Base-by-base conservation (phyloP, 1,140 invertebrate species). In the Dreissena polymorpha region DNA sequence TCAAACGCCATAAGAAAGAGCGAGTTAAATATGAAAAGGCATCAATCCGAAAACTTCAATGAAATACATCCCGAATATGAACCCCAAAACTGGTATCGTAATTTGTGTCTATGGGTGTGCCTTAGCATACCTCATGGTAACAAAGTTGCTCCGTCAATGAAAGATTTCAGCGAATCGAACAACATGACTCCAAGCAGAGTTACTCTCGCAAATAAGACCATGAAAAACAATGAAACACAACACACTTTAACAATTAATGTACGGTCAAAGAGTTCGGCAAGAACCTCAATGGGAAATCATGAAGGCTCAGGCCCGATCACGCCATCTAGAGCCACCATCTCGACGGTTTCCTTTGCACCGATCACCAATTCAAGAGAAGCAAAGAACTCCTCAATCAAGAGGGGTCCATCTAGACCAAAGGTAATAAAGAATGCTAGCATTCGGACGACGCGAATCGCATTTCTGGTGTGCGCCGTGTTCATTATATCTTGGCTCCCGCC, bases 401-500 rank as follows among this genome's bases (percentile, higher is more conserved):
- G 21, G 16, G 2, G 29, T 55, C 13, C 8, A 0, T 21, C 16
- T 6, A 63, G 49, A 49, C 14, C 29, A 13, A 55, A 10, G 0
- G 29, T 27, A 27, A 18, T 29, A 63, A 75, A 16, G n/a, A 10
- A 39, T 18, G 7, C 16, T 0, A 75, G 71, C 39, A 25, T 75
- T 21, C 10, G 76, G 63, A 77, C 21, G 10, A 77, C 60, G 25
- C 27, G 67, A 25, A 67, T 77, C 16, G 7, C 74, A 10, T 77
- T 77, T 51, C 12, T 77, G 6, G 50, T 77, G 8, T 77, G 74
- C 25, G 18, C 39, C 1, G 39, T 77, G 23, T 77, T 77, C 25
- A 23, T 77, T 21, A 13, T 77, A 0, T 50, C 74, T 1, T 77
- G 74, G 74, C 64, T 77, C 10, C 60, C 74, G 12, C 74, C 74